A percentile compares a stretch with the other conserved stretches of the same genome.
Conservation (phyloP, 2,888 invertebrate genomes). For the Charanyca ferruginea region DNA sequence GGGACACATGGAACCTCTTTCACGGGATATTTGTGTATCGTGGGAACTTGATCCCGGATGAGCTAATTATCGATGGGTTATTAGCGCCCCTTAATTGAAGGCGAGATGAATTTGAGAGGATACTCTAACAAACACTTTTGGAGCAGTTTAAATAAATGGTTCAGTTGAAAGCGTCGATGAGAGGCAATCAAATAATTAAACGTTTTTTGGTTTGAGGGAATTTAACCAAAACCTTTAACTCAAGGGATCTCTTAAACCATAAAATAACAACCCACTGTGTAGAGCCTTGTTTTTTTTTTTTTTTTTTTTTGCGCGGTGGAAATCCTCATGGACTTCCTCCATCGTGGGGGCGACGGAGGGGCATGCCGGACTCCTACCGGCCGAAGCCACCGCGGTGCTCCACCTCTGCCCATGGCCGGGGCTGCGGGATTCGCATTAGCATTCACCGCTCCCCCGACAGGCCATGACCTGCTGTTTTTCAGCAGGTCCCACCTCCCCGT, state of each 20-base stretch:
- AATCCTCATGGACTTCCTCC: too few species aligned
- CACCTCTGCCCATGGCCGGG: too few species aligned
- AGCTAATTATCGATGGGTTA: constrained; percentile 60
- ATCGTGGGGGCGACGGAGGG: too few species aligned
- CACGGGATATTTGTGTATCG: constrained; percentile 48
- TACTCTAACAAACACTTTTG: constrained; percentile 39
- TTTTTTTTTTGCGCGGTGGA: too few species aligned
- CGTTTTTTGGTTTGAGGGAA: constrained; percentile 1
- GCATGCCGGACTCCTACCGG: too few species aligned
- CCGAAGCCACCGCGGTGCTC: too few species aligned
- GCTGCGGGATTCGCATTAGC: too few species aligned
- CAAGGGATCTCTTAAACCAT: not conserved
- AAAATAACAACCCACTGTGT: too few species aligned
- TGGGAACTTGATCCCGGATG: constrained; percentile 58
- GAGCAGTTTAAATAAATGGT: constrained; percentile 20
- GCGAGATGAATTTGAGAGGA: constrained; percentile 40
- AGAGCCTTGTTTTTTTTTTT: too few species aligned
- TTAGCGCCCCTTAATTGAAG: constrained; percentile 47
- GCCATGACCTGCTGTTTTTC: too few species aligned
- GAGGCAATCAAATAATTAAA: constrained; percentile 8
- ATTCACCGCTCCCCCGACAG: too few species aligned
- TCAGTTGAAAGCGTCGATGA: constrained; percentile 13
- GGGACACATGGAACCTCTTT: constrained; percentile 40
- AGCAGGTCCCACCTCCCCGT: too few species aligned
- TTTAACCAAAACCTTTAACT: not conserved